Conservation (phyloP, 2,113 vertebrate species). For the Beaufortia kweichowensis region DNA sequence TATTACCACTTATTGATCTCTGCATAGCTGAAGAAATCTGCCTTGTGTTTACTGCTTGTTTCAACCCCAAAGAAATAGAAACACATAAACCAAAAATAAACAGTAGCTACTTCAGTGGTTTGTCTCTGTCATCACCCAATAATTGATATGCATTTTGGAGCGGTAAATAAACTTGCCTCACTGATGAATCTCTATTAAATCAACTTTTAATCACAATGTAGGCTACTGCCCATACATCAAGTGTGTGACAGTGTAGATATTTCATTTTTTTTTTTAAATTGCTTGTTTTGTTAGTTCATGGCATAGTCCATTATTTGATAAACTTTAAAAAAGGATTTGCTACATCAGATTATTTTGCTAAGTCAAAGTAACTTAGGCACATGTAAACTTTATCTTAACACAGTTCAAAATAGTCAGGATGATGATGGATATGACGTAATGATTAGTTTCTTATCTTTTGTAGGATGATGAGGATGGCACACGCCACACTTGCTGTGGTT, state of each 20-base stretch:
- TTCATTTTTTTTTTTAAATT: neutral
- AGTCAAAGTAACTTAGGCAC: too few relatives aligned
- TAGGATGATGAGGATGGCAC: too few relatives aligned
- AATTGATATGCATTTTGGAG: slow-evolving; percentile 65
- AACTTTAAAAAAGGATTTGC: too few relatives aligned
- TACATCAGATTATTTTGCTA: too few relatives aligned
- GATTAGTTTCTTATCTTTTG: too few relatives aligned
- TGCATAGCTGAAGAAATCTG: slow-evolving; percentile 7
- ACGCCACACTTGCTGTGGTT: too few relatives aligned
- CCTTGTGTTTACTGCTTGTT: slow-evolving; percentile 10
- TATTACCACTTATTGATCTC: slow-evolving; percentile 74
- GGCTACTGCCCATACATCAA: slow-evolving; percentile 60
- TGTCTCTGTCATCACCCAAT: slow-evolving; percentile 50
- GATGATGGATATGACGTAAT: too few relatives aligned
- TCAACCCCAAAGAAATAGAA: slow-evolving; percentile 31
- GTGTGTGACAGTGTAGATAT: slow-evolving; percentile 48
- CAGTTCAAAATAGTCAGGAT: too few relatives aligned
- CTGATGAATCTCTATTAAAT: slow-evolving; percentile 64
- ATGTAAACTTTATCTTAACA: too few relatives aligned
- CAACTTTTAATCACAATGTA: slow-evolving; percentile 65
- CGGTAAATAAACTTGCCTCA: slow-evolving; percentile 65
- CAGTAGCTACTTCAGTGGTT: slow-evolving; percentile 38
- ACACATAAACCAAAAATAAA: slow-evolving; percentile 23
- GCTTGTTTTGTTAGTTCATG: too few relatives aligned
- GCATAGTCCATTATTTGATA: too few relatives aligned